phyloP scores from a whole-genome alignment of 1,140 invertebrate genomes.

The Drosophila rufa region DNA sequence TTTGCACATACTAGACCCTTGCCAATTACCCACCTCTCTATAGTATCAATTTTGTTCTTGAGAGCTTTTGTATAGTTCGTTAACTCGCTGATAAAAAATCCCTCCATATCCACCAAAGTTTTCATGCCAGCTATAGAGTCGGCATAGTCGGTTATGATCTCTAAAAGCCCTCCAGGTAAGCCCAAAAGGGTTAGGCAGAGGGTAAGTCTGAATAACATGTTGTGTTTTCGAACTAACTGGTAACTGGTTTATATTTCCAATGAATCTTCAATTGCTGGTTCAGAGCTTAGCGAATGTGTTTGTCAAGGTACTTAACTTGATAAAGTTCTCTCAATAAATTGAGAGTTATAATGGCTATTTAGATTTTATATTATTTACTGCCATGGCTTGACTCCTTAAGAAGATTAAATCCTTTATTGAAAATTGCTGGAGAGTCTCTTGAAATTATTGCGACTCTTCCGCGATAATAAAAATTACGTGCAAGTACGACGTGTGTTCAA shows the following conservation, averaged over 20 bases:
- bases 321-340: not conserved
- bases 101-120: conserved; percentile 15
- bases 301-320: not conserved
- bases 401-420: no score
- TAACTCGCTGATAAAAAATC: conserved; percentile 26
- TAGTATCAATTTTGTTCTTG: conserved; percentile 20
- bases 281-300: not conserved
- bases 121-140: conserved; percentile 24
- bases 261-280: not conserved
- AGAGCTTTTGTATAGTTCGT: conserved; percentile 11
- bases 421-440: no score
- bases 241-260: not conserved
- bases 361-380: not conserved
- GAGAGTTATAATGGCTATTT: not conserved
- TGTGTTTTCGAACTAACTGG: not conserved
- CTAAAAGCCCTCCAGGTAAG: not conserved
- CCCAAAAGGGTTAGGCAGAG: not conserved
- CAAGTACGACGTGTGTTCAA: no score
- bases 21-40: conserved; percentile 25
- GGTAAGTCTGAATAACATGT: not conserved
- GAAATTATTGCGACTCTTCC: no score
- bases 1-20: not conserved
- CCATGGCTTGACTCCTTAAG: no score
- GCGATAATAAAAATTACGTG: no score
- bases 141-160: not conserved